Percentiles rank a stretch among this genome's conserved stretches.
These are phyloP conservation scores for Cyclophora punctaria DNA, from an alignment of 2,888 invertebrate species.

Conservation along the genomic window DNA sequence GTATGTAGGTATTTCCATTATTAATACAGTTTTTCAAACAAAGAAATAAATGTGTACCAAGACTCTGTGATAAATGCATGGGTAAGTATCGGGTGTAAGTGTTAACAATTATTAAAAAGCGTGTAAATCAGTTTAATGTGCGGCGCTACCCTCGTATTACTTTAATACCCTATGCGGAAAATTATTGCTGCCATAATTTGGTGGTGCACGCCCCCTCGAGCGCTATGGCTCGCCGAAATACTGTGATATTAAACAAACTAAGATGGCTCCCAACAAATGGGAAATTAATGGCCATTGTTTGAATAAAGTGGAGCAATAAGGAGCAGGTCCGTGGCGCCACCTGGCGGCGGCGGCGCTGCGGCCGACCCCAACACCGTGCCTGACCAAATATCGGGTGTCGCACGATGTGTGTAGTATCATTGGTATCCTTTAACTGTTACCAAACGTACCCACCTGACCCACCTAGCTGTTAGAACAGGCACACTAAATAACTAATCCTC, in stretches of 20 bases:
- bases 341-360: constrained; percentile 4
- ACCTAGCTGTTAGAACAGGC: no score
- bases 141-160: constrained; percentile 14
- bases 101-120: neutral
- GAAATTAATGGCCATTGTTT: no score
- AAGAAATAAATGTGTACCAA: no score
- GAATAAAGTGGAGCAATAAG: neutral
- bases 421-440: no score
- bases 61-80: no score
- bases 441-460: no score
- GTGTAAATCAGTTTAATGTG: constrained; percentile 35
- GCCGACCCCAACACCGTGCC: neutral
- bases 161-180: constrained; percentile 23
- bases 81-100: neutral
- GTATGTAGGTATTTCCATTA: no score
- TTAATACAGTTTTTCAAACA: no score
- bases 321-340: neutral
- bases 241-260: neutral
- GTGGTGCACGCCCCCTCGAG: constrained; percentile 16
- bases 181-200: constrained; percentile 31
- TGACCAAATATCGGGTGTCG: no score
- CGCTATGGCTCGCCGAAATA: constrained; percentile 5
- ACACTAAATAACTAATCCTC: no score
- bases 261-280: no score
- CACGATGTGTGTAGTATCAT: no score